Evolutionary conservation across 2,888 invertebrate species (phyloP).

Genomic region (Drosophila paramelanica): DNA sequence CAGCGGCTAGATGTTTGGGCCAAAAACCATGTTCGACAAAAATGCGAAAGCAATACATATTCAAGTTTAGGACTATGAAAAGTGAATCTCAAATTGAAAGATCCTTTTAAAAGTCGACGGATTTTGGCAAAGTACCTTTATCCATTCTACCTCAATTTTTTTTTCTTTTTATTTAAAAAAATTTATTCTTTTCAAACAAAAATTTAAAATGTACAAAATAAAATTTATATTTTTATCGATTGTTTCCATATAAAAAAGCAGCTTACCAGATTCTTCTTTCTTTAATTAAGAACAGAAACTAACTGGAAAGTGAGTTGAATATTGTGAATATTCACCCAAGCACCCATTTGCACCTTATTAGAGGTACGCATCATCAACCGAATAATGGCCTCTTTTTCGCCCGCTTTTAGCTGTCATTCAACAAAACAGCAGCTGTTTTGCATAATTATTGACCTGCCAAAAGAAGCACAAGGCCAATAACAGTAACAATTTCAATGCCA

Average conservation of each 20-base stretch:
- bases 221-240: too few species aligned
- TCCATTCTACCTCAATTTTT: too few species aligned
- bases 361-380: constrained; percentile 11
- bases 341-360: constrained; percentile 14
- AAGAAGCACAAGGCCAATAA: constrained; percentile 28
- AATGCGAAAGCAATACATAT: constrained; percentile 19
- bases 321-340: background rate
- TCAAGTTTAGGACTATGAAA: constrained; percentile 13
- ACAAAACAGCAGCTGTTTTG: constrained; percentile 37
- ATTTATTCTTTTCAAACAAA: too few species aligned
- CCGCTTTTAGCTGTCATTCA: constrained; percentile 30
- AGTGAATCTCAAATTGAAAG: background rate
- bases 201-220: too few species aligned
- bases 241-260: too few species aligned
- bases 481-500: constrained; percentile 43
- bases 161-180: too few species aligned
- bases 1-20: constrained; percentile 16
- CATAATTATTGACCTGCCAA: constrained; percentile 35
- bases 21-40: constrained; percentile 19
- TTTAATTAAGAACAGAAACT: too few species aligned
- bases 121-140: too few species aligned
- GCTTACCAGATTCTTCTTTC: too few species aligned
- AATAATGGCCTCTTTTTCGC: constrained; percentile 3
- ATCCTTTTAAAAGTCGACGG: too few species aligned
- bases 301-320: background rate